These are phyloP conservation scores for Drosophila willistoni DNA, from an alignment of 1,140 invertebrate genomes.

Conservation along the genomic window DNA sequence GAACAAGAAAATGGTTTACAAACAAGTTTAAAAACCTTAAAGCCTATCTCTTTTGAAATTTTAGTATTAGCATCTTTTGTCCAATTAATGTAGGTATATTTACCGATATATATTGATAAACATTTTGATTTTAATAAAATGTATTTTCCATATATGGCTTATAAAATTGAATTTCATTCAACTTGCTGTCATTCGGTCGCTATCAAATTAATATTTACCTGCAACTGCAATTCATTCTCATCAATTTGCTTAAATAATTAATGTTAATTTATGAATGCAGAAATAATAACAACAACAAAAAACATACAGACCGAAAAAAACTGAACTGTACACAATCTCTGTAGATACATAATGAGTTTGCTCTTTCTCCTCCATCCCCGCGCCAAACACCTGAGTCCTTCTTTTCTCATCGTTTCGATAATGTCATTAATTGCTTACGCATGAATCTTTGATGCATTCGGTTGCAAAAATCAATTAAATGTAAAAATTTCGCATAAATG, in stretches of 20 bases:
- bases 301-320: background rate
- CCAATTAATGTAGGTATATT: too few species aligned
- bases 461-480: slow-evolving; percentile 76
- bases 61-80: too few species aligned
- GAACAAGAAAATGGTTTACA: too few species aligned
- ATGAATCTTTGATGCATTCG: slow-evolving; percentile 77
- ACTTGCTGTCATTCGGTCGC: background rate
- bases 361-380: background rate
- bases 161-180: background rate
- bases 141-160: background rate
- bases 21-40: too few species aligned
- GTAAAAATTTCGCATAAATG: slow-evolving; percentile 44
- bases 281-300: background rate
- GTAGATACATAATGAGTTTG: slow-evolving; percentile 25
- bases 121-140: background rate
- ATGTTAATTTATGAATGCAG: slow-evolving; percentile 41
- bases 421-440: slow-evolving; percentile 70
- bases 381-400: background rate
- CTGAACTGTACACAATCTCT: slow-evolving; percentile 19
- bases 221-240: slow-evolving; percentile 32
- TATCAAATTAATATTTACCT: slow-evolving; percentile 49
- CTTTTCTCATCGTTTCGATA: slow-evolving; percentile 30
- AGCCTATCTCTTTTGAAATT: too few species aligned
- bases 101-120: background rate
- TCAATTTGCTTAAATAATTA: slow-evolving; percentile 48